phyloP scores from a whole-genome alignment of 2,113 vertebrate genomes.

The Scomber japonicus region DNA sequence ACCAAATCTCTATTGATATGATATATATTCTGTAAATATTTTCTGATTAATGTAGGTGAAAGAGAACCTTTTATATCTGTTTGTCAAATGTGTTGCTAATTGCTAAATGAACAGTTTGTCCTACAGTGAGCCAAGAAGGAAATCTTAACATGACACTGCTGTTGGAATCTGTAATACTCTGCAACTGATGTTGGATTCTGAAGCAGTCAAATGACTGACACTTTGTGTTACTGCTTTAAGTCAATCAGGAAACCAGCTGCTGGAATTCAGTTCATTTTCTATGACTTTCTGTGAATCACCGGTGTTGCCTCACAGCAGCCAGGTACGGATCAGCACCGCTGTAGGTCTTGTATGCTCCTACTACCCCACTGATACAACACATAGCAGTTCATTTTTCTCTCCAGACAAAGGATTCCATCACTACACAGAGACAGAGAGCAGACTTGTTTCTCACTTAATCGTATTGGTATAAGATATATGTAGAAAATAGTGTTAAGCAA shows the following conservation, averaged over 20 bases:
- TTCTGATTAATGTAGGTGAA: constrained; percentile 52
- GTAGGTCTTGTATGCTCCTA: background rate
- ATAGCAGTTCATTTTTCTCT: background rate
- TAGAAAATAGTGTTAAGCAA: background rate
- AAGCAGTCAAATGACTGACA: background rate
- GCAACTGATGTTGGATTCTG: background rate
- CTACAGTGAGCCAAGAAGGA: background rate
- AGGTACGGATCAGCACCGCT: background rate
- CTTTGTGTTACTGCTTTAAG: background rate
- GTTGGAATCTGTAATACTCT: background rate
- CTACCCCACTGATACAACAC: background rate
- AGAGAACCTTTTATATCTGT: constrained; percentile 51
- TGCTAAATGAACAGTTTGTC: background rate
- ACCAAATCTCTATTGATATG: constrained; percentile 43
- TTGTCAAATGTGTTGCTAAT: constrained; percentile 24
- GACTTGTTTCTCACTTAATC: background rate
- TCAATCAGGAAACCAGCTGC: background rate
- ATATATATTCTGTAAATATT: constrained; percentile 51
- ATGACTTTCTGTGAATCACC: constrained; percentile 3
- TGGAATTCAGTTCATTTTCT: constrained; percentile 18
- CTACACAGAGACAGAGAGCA: no score
- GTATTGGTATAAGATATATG: background rate
- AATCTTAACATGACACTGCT: background rate
- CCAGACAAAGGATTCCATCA: background rate
- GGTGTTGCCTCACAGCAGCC: constrained; percentile 13